phyloP scores from a whole-genome alignment of 2,113 vertebrate genomes.

The Blennius ocellaris region DNA sequence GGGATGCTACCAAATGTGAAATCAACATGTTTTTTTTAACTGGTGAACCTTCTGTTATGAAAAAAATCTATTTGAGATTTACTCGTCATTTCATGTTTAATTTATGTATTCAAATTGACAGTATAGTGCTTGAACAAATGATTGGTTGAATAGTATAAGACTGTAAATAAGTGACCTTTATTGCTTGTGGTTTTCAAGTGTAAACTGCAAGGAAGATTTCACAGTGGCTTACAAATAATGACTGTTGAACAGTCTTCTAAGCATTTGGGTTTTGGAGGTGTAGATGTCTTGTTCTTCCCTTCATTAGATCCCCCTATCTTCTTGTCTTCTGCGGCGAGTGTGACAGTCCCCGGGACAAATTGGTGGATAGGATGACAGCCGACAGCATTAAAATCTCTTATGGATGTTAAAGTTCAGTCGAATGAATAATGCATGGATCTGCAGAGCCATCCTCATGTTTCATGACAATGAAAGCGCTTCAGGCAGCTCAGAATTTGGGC shows the following conservation, averaged over 20 bases:
- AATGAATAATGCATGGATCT: slow-evolving; percentile 56
- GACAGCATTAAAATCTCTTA: slow-evolving; percentile 36
- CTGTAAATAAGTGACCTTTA: no score
- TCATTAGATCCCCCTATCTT: background rate
- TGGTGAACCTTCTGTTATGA: no score
- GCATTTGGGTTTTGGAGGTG: background rate
- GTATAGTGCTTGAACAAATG: no score
- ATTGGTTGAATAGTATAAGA: no score
- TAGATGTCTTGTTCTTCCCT: background rate
- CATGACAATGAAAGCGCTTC: slow-evolving; percentile 33
- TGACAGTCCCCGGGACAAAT: slow-evolving; percentile 8
- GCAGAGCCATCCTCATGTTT: slow-evolving; percentile 55
- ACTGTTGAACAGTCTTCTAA: background rate
- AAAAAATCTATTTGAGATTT: no score
- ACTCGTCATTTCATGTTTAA: no score
- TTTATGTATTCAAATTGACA: no score
- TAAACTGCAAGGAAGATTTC: background rate
- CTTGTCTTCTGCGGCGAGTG: slow-evolving; percentile 7
- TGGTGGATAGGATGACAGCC: slow-evolving; percentile 14
- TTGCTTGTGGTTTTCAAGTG: no score
- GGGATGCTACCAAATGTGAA: no score
- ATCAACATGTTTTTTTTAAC: no score
- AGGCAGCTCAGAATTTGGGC: slow-evolving; percentile 32
- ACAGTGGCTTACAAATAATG: background rate
- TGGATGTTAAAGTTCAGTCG: slow-evolving; percentile 53